Evolutionary conservation across 2,797 vertebrate genomes (phyloP).

Genomic region (Coccyzus lansbergi): DNA sequence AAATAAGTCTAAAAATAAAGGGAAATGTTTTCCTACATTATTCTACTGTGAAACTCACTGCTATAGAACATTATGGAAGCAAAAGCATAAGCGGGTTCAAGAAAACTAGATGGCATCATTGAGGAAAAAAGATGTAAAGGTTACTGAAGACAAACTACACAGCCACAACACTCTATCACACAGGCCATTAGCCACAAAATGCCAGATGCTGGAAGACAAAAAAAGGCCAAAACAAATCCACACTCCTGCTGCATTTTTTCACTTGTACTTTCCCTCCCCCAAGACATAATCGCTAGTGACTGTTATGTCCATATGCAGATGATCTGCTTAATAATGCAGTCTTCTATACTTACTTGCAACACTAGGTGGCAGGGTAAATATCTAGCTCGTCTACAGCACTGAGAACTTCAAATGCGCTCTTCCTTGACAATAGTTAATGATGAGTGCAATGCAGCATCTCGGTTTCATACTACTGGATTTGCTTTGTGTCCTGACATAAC

Average conservation of each 20-base stretch:
- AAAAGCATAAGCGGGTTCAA: not conserved
- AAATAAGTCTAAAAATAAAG: not conserved
- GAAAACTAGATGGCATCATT: not conserved
- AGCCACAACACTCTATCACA: not conserved
- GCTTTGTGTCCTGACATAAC: not conserved
- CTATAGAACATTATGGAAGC: not conserved
- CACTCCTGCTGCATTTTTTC: not conserved
- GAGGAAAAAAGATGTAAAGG: not conserved
- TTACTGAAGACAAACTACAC: not conserved
- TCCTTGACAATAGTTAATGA: not conserved
- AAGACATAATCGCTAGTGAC: accelerated
- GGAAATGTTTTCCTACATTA: not conserved
- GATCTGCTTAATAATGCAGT: not conserved
- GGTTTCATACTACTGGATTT: not conserved
- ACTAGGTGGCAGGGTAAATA: conserved; percentile 24
- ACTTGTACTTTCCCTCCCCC: accelerated
- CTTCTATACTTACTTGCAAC: not conserved
- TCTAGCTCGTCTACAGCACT: not conserved
- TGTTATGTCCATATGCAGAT: not conserved
- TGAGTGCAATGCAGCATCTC: not conserved
- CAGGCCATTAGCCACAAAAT: not conserved
- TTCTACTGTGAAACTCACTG: not conserved
- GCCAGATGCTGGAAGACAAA: not conserved
- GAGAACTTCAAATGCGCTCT: not conserved
- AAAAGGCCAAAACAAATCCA: too few relatives aligned